Base-by-base conservation (phyloP, 1,140 invertebrate species). In the Procambarus virginalis region DNA sequence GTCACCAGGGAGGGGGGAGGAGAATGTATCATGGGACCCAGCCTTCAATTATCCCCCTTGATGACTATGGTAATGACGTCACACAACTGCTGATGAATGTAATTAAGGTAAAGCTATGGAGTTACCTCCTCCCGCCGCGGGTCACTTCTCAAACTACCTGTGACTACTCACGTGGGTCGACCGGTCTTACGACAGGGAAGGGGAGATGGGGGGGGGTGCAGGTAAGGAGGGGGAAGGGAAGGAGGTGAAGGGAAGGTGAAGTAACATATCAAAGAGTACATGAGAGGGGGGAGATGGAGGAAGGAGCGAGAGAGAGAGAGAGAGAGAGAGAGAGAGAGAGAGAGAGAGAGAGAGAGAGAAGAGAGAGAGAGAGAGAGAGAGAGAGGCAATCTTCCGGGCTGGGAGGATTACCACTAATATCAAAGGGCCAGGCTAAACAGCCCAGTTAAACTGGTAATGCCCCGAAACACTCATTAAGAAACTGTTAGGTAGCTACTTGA, bases 101-200 rank as follows among this genome's bases (percentile, higher is more conserved):
- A 82, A 82, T 82, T 64, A 82, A 82, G 58, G n/a, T 46, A 14
- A 60, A 68, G 68, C 68, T 82, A 82, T 82, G 60, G 48, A 68
- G 45, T 82, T 82, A 82, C 8, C 80, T 20, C 48, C 60, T 22
- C 22, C 10, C 20, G 34, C 80, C 34, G 17, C 60, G 46, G 80
- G 80, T 68, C 58, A 68, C 22, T 82, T n/a, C 58, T 81, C 60
- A 58, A 81, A 81, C 51, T 17, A 82, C 58, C 58, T 34, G 55
- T 17, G 60, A 17, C 12, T 10, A 1, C 60, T 20, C 60, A 20
- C 20, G 9, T 64, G 5, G 20, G 60, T 64, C 10, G 51, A 20
- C 17, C 12, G 55, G 55, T 2, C 64, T 17, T 3, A 12, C 17
- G 9, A 73, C n/a, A n/a, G 68, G n/a, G 68, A 34, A 6, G n/a